phyloP scores from a whole-genome alignment of 2,888 invertebrate genomes.

The Meliscaeva auricollis region DNA sequence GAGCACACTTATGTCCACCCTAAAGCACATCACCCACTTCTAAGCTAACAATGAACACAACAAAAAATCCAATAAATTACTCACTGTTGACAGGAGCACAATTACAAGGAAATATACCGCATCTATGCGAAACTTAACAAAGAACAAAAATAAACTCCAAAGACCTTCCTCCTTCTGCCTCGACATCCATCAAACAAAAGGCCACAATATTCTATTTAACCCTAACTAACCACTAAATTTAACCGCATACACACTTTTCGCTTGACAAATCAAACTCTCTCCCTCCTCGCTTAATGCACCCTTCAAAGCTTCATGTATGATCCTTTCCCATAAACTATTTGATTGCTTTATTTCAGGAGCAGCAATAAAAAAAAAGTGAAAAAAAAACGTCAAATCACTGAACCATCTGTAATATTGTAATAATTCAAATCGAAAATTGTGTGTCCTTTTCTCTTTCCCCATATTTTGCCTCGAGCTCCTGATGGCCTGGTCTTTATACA shows the following conservation, averaged over 20 bases:
- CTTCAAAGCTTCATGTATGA: not conserved
- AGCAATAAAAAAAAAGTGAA: no score
- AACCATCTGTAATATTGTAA: slow-evolving; percentile 66
- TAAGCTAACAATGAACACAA: not conserved
- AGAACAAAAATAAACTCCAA: not conserved
- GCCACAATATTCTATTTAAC: slow-evolving; percentile 51
- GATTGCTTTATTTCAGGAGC: slow-evolving; percentile 24
- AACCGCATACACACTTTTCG: slow-evolving; percentile 54
- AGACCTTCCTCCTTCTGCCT: not conserved
- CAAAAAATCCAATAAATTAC: slow-evolving; percentile 26
- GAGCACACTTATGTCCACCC: not conserved
- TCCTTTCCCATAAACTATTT: slow-evolving; percentile 24
- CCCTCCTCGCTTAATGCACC: slow-evolving; percentile 24
- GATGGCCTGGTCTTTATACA: slow-evolving; percentile 4
- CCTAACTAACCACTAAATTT: slow-evolving; percentile 59
- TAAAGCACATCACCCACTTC: not conserved
- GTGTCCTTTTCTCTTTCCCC: slow-evolving; percentile 63
- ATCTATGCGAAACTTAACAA: not conserved
- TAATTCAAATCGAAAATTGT: slow-evolving; percentile 75
- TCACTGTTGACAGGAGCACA: slow-evolving; percentile 21
- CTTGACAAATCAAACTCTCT: slow-evolving; percentile 40
- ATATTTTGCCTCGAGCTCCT: not conserved
- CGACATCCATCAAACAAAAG: not conserved
- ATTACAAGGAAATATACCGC: not conserved
- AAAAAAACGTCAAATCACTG: slow-evolving; percentile 19